Evolutionary conservation across 2,888 invertebrate species (phyloP).

Genomic region (Euplexia lucipara): DNA sequence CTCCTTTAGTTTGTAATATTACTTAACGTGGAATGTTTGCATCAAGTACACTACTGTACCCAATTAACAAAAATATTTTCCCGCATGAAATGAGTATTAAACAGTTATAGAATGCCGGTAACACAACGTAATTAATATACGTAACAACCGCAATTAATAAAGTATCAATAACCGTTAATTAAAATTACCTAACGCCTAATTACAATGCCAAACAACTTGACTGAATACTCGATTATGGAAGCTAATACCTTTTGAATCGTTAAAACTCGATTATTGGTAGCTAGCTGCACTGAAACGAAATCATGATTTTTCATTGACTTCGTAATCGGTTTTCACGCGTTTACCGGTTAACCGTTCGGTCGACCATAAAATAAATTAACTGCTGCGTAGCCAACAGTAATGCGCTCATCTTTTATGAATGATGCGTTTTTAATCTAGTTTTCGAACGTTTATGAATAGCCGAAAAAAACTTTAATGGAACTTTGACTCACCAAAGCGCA

Average conservation of each 20-base stretch:
- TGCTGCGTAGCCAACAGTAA: conserved; percentile 5
- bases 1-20: too few species aligned
- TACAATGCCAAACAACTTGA: conserved; percentile 38
- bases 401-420: conserved; percentile 10
- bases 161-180: conserved; percentile 56
- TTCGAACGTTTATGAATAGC: not conserved
- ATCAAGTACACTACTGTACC: too few species aligned
- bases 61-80: not conserved
- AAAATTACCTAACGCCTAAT: conserved; percentile 49
- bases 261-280: conserved; percentile 19
- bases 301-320: conserved; percentile 44
- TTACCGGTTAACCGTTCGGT: conserved; percentile 10
- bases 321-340: conserved; percentile 43
- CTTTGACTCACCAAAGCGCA: not conserved
- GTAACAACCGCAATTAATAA: conserved; percentile 47
- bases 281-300: conserved; percentile 32
- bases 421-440: conserved; percentile 5
- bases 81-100: not conserved
- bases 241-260: conserved; percentile 15
- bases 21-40: too few species aligned
- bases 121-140: conserved; percentile 35
- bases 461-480: conserved; percentile 16
- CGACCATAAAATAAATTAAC: conserved; percentile 25
- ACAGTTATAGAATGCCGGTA: conserved; percentile 24
- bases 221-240: conserved; percentile 23